Base-by-base conservation (phyloP, 1,140 invertebrate genomes). In the Holotrichia oblita region DNA sequence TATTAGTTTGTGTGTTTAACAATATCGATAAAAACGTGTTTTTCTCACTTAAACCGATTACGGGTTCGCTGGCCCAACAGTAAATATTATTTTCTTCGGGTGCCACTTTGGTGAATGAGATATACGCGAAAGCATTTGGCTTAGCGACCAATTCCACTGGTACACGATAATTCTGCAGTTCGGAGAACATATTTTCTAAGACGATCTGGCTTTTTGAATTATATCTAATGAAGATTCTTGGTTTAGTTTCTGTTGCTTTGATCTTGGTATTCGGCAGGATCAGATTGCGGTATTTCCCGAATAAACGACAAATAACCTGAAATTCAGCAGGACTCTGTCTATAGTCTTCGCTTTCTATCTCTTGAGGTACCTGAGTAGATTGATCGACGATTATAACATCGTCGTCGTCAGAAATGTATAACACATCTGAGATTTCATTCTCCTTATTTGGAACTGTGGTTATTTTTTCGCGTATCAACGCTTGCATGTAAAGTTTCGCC, bases 111-210 rank as follows among this genome's bases (percentile, higher is more conserved):
- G 0, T 27, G 61, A 69, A 69, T 6, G 61, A 69, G 6, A 69
- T 69, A 34, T 69, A 69, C 20, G 61, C 61, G 22, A 69, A 69
- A 12, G 61, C 24, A 27, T 10, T 69, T 14, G 61, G 22, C 8
- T 69, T 69, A 3, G 61, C 22, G 14, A 69, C 27, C 22, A 69
- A 34, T 69, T 69, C 61, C 17, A 69, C 61, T 4, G 61, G 61
- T 69, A 69, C 61, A 14, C 61, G 61, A 27, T 27, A 69, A 6
- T 9, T 69, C 22, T 69, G 20, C 22, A 69, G 8, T 27, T 69
- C 61, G 22, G 61, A 69, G 22, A 22, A 69, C 61, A 69, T 69
- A 14, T 69, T 69, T 69, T 69, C 61, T 14, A 69, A 27, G 0
- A 69, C 61, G 1, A 69, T 69, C 61, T 69, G 61, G 24, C 22